Evolutionary conservation across 2,113 vertebrate species (phyloP).

Genomic region (Parus major): DNA sequence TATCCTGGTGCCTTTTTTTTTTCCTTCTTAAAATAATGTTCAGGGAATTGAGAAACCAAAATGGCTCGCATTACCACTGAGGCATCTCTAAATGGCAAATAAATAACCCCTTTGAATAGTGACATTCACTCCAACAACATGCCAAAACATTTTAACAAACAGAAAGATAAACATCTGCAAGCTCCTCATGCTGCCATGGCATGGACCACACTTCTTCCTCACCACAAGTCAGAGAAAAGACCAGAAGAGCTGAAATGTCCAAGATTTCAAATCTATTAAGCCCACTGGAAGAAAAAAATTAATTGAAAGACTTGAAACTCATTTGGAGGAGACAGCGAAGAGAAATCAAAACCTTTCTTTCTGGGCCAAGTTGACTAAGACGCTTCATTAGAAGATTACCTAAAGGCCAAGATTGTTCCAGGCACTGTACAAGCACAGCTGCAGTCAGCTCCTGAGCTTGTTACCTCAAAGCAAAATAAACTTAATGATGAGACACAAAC

Average conservation of each 20-base stretch:
- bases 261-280: background rate
- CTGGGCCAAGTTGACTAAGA: background rate
- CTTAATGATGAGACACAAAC: background rate
- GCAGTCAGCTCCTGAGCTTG: background rate
- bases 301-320: background rate
- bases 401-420: background rate
- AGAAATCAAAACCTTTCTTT: background rate
- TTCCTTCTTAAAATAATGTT: constrained; percentile 10
- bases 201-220: background rate
- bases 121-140: background rate
- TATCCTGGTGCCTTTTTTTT: background rate
- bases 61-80: background rate
- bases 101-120: constrained; percentile 2
- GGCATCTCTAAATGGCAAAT: constrained; percentile 20
- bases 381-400: background rate
- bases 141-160: background rate
- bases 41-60: constrained; percentile 47
- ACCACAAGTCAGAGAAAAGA: background rate
- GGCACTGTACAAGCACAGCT: background rate
- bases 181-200: background rate
- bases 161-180: background rate
- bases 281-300: background rate
- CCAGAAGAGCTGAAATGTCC: background rate
- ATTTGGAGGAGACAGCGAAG: background rate
- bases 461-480: background rate